Conservation (phyloP, 1,140 invertebrate species). For the Microplitis mediator region DNA sequence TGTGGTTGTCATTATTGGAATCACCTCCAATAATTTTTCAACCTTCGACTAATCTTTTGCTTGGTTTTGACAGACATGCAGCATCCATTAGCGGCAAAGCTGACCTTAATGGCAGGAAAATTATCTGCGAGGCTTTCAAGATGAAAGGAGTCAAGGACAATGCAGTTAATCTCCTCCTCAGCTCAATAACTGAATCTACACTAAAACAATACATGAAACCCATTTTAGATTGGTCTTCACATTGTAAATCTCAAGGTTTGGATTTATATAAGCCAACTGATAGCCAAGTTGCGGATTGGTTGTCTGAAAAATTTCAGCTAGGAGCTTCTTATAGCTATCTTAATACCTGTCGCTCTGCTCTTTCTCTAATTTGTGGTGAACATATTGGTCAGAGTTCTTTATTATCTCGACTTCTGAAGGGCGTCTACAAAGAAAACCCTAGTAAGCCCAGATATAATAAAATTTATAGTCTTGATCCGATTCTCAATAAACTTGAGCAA, state of each 20-base stretch:
- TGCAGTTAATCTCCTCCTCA: not conserved
- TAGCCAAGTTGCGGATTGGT: not conserved
- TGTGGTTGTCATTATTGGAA: too few species aligned
- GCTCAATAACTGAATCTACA: not conserved
- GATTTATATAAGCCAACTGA: not conserved
- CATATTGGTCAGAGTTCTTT: not conserved
- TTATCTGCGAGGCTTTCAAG: conserved; percentile 14
- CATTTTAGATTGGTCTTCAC: not conserved
- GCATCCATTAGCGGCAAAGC: conserved; percentile 5
- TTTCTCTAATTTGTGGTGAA: not conserved
- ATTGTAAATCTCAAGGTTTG: not conserved
- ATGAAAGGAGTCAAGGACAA: not conserved
- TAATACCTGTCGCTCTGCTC: not conserved
- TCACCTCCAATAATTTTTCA: not conserved
- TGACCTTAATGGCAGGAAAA: not conserved
- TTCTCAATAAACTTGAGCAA: too few species aligned
- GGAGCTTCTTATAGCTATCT: not conserved
- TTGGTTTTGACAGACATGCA: not conserved
- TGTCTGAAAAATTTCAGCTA: not conserved
- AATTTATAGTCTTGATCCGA: not conserved
- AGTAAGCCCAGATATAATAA: not conserved
- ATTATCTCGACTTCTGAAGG: not conserved
- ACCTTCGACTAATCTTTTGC: not conserved
- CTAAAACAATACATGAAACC: not conserved
- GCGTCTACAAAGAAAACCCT: not conserved